Conservation (phyloP, 2,797 vertebrate species). For the Danio albolineatus region DNA sequence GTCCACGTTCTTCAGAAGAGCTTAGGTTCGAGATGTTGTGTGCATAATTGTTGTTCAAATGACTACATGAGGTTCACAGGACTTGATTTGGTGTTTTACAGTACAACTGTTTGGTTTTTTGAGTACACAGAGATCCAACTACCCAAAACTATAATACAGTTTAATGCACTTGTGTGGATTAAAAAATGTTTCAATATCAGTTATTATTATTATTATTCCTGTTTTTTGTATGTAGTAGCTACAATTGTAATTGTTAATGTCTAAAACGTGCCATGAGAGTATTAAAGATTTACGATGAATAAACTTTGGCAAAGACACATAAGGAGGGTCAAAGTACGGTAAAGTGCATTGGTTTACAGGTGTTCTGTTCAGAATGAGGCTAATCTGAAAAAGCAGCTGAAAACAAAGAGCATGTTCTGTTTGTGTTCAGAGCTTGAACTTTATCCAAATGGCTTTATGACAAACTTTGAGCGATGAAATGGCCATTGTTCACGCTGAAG, state of each 20-base stretch:
- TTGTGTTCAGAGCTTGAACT: conserved; percentile 37
- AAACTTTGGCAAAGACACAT: background rate
- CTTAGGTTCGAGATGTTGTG: no score
- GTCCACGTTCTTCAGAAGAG: background rate
- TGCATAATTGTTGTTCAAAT: background rate
- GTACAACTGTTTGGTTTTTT: no score
- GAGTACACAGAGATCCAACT: no score
- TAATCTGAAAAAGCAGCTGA: conserved; percentile 1
- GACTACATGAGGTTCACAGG: no score
- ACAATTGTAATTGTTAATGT: background rate
- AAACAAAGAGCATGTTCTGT: conserved; percentile 6
- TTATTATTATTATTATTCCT: background rate
- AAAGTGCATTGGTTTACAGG: background rate
- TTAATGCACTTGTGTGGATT: no score
- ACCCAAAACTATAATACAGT: no score
- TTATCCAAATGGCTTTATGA: conserved; percentile 47
- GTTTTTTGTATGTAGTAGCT: background rate
- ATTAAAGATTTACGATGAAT: background rate
- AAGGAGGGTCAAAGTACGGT: conserved; percentile 1
- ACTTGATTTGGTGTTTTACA: no score
- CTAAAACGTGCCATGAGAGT: background rate
- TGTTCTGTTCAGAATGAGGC: background rate
- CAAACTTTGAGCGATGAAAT: conserved; percentile 51
- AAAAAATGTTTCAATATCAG: background rate
- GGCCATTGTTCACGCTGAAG: conserved; percentile 35